A percentile compares a stretch with the other conserved stretches of the same genome.
These are phyloP conservation scores for Sympetrum striolatum DNA, from an alignment of 2,888 invertebrate species.

Conservation along the genomic window DNA sequence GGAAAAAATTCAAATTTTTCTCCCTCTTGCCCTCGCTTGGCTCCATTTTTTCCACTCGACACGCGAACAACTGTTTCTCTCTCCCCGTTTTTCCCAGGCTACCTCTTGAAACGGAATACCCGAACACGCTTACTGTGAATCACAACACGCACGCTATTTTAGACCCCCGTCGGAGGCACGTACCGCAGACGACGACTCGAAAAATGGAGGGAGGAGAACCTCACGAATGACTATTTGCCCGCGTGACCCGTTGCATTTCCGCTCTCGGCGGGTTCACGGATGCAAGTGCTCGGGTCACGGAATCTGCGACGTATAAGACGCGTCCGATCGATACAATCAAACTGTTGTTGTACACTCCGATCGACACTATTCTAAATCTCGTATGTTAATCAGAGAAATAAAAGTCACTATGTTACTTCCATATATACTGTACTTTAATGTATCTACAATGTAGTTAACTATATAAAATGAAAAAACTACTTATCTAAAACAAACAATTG, in stretches of 20 bases:
- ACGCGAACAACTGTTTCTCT: background rate
- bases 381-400: no score
- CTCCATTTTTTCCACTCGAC: background rate
- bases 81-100: background rate
- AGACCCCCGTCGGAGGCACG: background rate
- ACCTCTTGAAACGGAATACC: constrained; percentile 3
- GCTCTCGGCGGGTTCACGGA: no score
- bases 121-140: background rate
- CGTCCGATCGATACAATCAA: no score
- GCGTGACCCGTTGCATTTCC: background rate
- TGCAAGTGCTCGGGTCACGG: no score
- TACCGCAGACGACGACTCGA: background rate
- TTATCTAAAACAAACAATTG: no score
- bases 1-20: background rate
- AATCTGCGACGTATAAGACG: no score
- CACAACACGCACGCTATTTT: constrained; percentile 14
- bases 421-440: no score
- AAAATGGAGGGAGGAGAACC: background rate
- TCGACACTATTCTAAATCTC: no score
- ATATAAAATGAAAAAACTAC: no score
- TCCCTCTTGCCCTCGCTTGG: background rate
- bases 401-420: no score
- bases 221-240: background rate
- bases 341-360: no score
- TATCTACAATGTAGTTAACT: no score